phyloP scores from a whole-genome alignment of 92 coral and sea anemone genomes.

The Siderastrea siderea region DNA sequence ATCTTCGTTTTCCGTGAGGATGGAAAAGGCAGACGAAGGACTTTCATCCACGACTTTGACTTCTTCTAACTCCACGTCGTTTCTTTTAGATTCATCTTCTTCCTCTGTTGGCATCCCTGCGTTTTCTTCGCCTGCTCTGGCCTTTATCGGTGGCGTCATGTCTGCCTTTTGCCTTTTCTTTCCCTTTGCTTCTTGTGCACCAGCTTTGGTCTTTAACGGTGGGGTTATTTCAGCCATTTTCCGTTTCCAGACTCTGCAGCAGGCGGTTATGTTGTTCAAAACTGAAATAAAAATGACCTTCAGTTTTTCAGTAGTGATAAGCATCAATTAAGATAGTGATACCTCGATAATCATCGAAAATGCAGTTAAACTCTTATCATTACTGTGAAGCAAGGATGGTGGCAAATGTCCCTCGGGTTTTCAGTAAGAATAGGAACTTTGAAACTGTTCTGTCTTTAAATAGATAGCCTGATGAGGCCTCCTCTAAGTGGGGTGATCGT shows the following conservation, averaged over 20 bases:
- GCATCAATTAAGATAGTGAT: too few species aligned
- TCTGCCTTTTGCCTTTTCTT: background rate
- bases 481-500: too few species aligned
- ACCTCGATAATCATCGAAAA: too few species aligned
- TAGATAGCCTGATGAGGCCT: too few species aligned
- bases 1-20: conserved; percentile 29
- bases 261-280: conserved; percentile 11
- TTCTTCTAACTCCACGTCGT: conserved; percentile 12
- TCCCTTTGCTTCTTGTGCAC: background rate
- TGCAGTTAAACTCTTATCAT: too few species aligned
- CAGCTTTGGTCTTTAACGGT: too few species aligned
- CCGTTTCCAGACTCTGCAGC: background rate
- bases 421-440: too few species aligned
- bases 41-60: background rate
- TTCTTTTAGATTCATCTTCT: background rate
- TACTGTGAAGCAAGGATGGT: too few species aligned
- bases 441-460: too few species aligned
- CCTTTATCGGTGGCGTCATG: background rate
- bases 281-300: background rate
- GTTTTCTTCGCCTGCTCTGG: background rate
- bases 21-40: conserved; percentile 27
- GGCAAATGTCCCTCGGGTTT: too few species aligned
- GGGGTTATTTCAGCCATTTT: too few species aligned
- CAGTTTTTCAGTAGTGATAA: too few species aligned
- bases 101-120: background rate